Conservation (phyloP, 2,113 vertebrate genomes). For the chimpanzee (Pan troglodytes) region NHGRI_mPanTro3-v2.1_pri NC_072407.2:18056001-18056500, state of each 20-base stretch:
- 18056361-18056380: not conserved
- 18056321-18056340: not conserved
- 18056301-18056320: not conserved
- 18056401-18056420: not conserved
- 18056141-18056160: not conserved
- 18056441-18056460: not conserved
- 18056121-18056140: not conserved
- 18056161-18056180: not conserved
- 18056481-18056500: not conserved
- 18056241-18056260: not conserved
- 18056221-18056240: not conserved
- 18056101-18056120: not conserved
- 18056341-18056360: not conserved
- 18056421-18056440: not conserved
- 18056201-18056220: not conserved
- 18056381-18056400: not conserved
- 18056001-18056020: not conserved
- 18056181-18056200: conserved; percentile 17
- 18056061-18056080: not conserved
- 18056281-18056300: conserved; percentile 31
- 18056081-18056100: not conserved
- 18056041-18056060: not conserved
- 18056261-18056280: not conserved
- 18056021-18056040: not conserved
- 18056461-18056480: conserved; percentile 10